These are phyloP conservation scores for Peromyscus nudipes DNA, from an alignment of 2,797 vertebrate genomes.

Conservation along the genomic window DNA sequence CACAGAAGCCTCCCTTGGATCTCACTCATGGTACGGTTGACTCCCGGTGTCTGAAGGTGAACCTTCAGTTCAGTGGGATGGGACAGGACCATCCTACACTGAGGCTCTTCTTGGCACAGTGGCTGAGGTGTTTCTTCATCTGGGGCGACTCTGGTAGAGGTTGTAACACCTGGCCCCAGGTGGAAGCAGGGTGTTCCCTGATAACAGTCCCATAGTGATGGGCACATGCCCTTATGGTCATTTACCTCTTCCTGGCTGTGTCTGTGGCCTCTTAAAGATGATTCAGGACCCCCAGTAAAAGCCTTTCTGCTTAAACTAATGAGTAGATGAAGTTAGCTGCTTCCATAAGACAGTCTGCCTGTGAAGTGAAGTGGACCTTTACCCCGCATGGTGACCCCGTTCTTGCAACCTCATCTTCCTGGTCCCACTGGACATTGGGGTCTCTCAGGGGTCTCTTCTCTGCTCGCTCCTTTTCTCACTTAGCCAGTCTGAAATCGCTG, in stretches of 20 bases:
- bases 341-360: neutral
- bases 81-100: neutral
- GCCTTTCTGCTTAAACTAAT: slow-evolving; percentile 17
- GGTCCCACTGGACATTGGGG: neutral
- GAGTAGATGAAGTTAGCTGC: slow-evolving; percentile 44
- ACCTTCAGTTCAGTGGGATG: neutral
- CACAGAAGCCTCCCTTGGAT: neutral
- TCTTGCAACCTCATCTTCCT: neutral
- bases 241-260: neutral
- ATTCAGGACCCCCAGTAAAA: neutral
- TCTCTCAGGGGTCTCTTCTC: neutral
- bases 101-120: neutral
- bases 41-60: slow-evolving; percentile 8
- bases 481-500: neutral
- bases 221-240: neutral
- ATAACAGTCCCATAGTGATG: neutral
- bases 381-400: neutral
- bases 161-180: neutral
- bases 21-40: neutral
- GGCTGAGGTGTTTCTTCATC: neutral
- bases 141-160: neutral
- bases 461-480: neutral
- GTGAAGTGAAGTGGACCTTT: neutral
- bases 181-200: neutral
- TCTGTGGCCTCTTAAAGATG: neutral